Percentiles rank a stretch among this genome's conserved stretches.
Conservation (phyloP, 1,140 invertebrate genomes). For the Penaeus indicus region DNA sequence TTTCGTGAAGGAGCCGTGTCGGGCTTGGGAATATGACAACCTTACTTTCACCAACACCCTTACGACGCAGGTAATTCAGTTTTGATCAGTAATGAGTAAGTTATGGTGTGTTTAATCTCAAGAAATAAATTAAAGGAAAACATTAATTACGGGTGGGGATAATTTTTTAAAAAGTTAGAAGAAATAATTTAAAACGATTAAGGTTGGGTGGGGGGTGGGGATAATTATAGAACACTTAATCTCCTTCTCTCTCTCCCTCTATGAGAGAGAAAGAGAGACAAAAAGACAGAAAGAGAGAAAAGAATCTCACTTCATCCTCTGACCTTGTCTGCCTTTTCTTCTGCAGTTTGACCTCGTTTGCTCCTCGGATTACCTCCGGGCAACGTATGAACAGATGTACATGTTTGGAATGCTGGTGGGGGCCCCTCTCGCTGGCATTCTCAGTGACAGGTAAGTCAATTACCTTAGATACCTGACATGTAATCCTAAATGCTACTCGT, state of each 20-base stretch:
- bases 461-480: too few species aligned
- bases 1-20: conserved; percentile 23
- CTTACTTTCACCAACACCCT: conserved; percentile 52
- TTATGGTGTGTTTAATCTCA: neutral
- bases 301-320: too few species aligned
- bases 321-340: neutral
- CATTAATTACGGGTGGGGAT: too few species aligned
- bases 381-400: conserved; percentile 46
- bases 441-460: conserved; percentile 40
- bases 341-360: conserved; percentile 52
- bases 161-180: too few species aligned
- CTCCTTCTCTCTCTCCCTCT: too few species aligned
- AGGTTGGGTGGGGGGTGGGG: too few species aligned
- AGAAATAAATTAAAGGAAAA: too few species aligned
- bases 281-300: too few species aligned
- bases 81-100: conserved; percentile 27
- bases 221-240: too few species aligned
- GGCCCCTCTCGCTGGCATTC: conserved; percentile 37
- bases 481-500: too few species aligned
- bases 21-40: conserved; percentile 58
- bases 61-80: conserved; percentile 47
- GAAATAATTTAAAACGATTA: too few species aligned
- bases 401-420: conserved; percentile 50
- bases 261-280: too few species aligned
- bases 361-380: conserved; percentile 46